Evolutionary conservation across 1,140 invertebrate genomes (phyloP), one percentile per base, ranked within the genome.

Genomic region (Drosophila murphyi): DNA sequence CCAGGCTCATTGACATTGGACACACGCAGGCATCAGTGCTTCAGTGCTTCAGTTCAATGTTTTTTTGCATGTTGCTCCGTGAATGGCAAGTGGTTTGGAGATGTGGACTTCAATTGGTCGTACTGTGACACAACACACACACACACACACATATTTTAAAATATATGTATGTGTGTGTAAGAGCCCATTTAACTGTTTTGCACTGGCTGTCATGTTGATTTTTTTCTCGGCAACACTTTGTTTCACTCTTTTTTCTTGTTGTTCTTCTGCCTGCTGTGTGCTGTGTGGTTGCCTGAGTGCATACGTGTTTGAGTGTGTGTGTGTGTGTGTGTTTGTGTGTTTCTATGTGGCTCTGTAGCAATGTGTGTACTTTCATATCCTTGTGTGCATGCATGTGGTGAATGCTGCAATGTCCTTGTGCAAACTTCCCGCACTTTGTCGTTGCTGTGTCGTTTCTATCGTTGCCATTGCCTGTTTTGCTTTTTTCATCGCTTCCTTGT

Each of bases 381-480:
- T 88, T 87, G 76, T 87, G 83, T 87, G 83, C 85, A 89, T 89
- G 85, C 85, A 89, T 88, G 85, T 88, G 85, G 85, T 81, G 80
- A 80, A 32, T 81, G 86, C 85, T 81, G 86, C 85, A 89, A 89
- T 89, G 82, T 87, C 82, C 83, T 87, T 87, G 82, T 80, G 86
- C 85, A 89, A 89, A 89, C 85, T 89, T 90, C 78, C 83, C 83
- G 76, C 80, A 87, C 79, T 88, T 87, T 88, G 83, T 88, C 82
- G 82, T 82, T 57, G 73, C 63, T 43, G 10, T 43, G 10, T 43
- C 71, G 62, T 67, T 72, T 54, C 43, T 32, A 37, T 72, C 65
- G 54, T 70, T 87, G 56, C 71, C 68, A 59, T 82, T 76, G 71
- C 64, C 65, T n/a, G 62, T 41, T 20, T 68, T 80, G 81, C 52